A percentile compares a stretch with the other conserved stretches of the same genome.
Conservation (phyloP, 2,888 invertebrate species). For the Eupsilia transversa region DNA sequence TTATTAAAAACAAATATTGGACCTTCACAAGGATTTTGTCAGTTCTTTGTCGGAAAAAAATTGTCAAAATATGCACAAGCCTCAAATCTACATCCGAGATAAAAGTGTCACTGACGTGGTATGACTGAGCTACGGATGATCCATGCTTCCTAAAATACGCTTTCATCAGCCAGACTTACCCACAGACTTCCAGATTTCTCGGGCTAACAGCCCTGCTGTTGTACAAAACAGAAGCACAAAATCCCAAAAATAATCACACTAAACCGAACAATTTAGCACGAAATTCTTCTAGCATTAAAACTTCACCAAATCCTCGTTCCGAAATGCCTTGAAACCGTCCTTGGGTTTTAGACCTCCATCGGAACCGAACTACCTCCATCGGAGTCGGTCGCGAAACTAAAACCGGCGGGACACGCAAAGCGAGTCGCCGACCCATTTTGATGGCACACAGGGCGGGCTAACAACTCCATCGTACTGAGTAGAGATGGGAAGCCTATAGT, state of each 20-base stretch:
- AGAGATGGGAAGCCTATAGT: slow-evolving; percentile 37
- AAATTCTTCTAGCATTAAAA: slow-evolving; percentile 30
- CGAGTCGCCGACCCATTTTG: slow-evolving; percentile 63
- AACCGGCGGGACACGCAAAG: slow-evolving; percentile 59
- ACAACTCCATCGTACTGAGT: slow-evolving; percentile 35
- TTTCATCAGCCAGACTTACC: slow-evolving; percentile 27
- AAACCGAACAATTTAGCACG: slow-evolving; percentile 44
- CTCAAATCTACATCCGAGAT: background rate
- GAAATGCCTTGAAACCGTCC: slow-evolving; percentile 58
- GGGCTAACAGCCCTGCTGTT: slow-evolving; percentile 8
- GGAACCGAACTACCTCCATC: slow-evolving; percentile 51
- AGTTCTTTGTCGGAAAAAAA: background rate
- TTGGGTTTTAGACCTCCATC: slow-evolving; percentile 47
- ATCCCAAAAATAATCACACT: slow-evolving; percentile 45
- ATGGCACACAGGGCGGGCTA: slow-evolving; percentile 38
- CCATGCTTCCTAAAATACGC: background rate
- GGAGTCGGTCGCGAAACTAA: slow-evolving; percentile 65
- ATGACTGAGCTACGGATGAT: too few relatives aligned
- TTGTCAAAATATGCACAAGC: accelerated
- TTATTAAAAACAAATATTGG: background rate
- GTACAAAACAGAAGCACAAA: background rate
- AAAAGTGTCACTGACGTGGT: too few relatives aligned
- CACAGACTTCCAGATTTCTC: slow-evolving; percentile 17
- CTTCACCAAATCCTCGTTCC: slow-evolving; percentile 16
- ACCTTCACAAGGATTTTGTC: background rate